These are phyloP conservation scores for Diabrotica virgifera DNA, from an alignment of 1,140 invertebrate species.

Conservation along the genomic window DNA sequence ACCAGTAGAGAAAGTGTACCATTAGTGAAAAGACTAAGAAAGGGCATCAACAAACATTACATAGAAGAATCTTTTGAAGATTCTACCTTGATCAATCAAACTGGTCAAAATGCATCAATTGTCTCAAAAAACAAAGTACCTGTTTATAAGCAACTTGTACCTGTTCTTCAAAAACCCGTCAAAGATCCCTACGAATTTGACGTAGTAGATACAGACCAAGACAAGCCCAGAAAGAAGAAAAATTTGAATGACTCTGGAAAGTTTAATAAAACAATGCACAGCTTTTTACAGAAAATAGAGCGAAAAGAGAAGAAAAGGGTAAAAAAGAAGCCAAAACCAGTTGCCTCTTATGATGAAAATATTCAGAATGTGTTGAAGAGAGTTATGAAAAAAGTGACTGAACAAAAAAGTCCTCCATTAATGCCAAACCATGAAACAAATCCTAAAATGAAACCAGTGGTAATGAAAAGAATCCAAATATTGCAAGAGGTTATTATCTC, in stretches of 20 bases:
- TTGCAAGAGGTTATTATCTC: background rate
- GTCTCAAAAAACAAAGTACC: background rate
- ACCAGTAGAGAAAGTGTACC: too few relatives aligned
- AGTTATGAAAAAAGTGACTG: conserved; percentile 6
- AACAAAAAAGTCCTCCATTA: too few relatives aligned
- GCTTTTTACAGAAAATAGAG: conserved; percentile 1
- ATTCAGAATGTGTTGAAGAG: background rate
- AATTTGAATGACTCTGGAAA: background rate
- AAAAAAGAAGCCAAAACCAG: background rate
- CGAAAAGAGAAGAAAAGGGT: conserved; percentile 3
- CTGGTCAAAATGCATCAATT: background rate
- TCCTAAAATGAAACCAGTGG: background rate
- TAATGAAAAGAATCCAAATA: background rate
- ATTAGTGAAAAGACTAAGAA: background rate
- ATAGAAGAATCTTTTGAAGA: conserved; percentile 4
- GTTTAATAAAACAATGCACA: conserved; percentile 7
- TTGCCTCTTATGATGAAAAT: background rate
- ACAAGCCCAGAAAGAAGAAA: background rate
- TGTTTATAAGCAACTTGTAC: background rate
- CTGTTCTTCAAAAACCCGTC: too few relatives aligned
- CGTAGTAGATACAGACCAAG: background rate
- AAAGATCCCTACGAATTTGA: conserved; percentile 9
- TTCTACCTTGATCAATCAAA: background rate
- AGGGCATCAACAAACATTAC: background rate
- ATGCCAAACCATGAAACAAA: background rate